Base-by-base conservation (phyloP, 2,888 invertebrate species). In the Dicyrtomina minuta region DNA sequence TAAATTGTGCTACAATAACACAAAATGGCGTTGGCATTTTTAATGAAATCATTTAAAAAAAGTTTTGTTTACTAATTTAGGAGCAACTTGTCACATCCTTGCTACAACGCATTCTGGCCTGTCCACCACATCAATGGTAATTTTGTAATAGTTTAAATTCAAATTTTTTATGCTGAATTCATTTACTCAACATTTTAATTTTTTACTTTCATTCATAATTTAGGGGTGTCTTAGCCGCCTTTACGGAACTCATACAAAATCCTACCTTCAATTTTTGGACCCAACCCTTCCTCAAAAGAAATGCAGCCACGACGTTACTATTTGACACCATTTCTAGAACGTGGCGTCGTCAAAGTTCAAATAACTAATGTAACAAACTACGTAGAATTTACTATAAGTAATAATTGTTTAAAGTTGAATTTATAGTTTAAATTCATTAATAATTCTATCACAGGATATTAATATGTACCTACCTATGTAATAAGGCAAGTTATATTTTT, bases 231-330 rank as follows among this genome's bases (percentile, higher is more conserved):
- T 41, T 59, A 5, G 59, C 59, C n/a, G 59, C 59, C 6, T 59
- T 59, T 20, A 59, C 59, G 1, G 59, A 59, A 26, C 22, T 59
- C 20, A 59, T 59, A 26, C 59, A 59, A 59, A 59, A 59, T 43
- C 59, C 59, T n/a, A 20, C 27, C 13, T 59, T 41, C 26, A 59
- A 59, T 5, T 59, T 59, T 22, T 59, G 59, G 59, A 41, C 12
- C 41, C 59, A 59, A 43, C 59, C 59, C 17, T 59, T 59, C 20
- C 43, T 58, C 27, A 59, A 13, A 17, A 39, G 59, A 10, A 39
- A 59, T 59, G 20, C 59, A 17, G 39, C 59, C 4, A 59, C 59
- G 15, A 59, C 20, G 41, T 20, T 59, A 13, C 27, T 59, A 39
- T 59, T 59, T 41, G 59, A 59, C 26, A 59, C 59, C 2, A 33